Conservation (phyloP, 2,888 invertebrate genomes). For the Sesamia inferens region DNA sequence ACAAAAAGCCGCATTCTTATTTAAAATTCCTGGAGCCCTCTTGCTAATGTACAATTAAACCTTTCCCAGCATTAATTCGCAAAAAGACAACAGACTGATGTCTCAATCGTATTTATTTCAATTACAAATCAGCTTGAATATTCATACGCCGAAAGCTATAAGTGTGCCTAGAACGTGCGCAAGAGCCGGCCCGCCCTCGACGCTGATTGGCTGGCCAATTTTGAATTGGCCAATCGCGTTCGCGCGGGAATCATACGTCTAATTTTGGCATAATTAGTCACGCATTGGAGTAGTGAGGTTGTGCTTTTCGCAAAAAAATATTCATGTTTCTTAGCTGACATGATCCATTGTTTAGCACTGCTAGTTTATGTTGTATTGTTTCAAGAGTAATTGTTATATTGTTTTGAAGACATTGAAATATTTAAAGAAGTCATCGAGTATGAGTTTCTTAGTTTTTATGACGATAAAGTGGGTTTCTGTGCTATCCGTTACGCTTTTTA, state of each 20-base stretch:
- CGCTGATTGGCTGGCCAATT: slow-evolving; percentile 83
- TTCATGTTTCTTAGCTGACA: slow-evolving; percentile 54
- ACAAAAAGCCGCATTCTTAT: slow-evolving; percentile 29
- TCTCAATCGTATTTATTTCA: slow-evolving; percentile 65
- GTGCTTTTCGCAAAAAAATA: slow-evolving; percentile 64
- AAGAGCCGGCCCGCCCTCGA: slow-evolving; percentile 84
- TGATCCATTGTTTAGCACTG: slow-evolving; percentile 62
- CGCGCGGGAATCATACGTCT: slow-evolving; percentile 78
- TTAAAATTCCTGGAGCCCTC: slow-evolving; percentile 37
- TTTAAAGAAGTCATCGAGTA: slow-evolving; percentile 33
- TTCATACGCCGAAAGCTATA: slow-evolving; percentile 77
- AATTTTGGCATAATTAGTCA: slow-evolving; percentile 90
- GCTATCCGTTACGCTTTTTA: slow-evolving; percentile 17
- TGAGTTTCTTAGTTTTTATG: slow-evolving; percentile 13
- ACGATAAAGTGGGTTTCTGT: not conserved
- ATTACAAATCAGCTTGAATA: slow-evolving; percentile 77
- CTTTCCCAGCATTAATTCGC: slow-evolving; percentile 57
- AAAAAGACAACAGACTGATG: slow-evolving; percentile 59
- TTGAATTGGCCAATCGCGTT: slow-evolving; percentile 81
- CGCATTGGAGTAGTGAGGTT: slow-evolving; percentile 78
- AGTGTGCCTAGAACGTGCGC: slow-evolving; percentile 81
- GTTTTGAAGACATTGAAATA: slow-evolving; percentile 52
- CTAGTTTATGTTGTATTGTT: slow-evolving; percentile 53
- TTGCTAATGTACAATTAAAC: slow-evolving; percentile 48
- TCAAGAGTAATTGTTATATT: slow-evolving; percentile 54